Percentiles rank a stretch among this genome's conserved stretches.
phyloP scores from a whole-genome alignment of 2,113 vertebrate genomes.

The Grallaria varia region DNA sequence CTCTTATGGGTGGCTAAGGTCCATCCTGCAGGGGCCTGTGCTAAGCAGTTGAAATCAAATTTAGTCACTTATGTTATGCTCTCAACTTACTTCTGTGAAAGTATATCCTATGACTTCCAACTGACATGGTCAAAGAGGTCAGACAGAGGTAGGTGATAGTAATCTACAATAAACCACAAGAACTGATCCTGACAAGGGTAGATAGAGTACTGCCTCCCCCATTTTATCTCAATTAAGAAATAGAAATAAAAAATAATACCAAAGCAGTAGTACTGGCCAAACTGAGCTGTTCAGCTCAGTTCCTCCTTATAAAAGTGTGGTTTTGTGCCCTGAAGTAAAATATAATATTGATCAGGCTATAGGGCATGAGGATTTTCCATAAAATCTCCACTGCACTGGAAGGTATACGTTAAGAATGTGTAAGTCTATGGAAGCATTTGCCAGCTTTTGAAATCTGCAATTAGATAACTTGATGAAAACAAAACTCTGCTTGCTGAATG shows the following conservation, averaged over 20 bases:
- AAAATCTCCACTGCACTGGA: not conserved
- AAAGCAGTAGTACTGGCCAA: not conserved
- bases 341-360: not conserved
- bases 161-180: not conserved
- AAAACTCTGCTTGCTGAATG: not conserved
- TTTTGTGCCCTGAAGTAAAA: not conserved
- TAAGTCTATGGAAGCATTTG: not conserved
- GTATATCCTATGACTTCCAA: not conserved
- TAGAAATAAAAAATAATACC: not conserved
- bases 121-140: not conserved
- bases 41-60: not conserved
- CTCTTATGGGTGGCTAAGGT: not conserved
- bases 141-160: not conserved
- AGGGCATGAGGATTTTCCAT: not conserved
- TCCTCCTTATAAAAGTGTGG: not conserved
- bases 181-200: not conserved
- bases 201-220: not conserved
- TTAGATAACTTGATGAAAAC: not conserved
- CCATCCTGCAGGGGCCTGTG: accelerated
- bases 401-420: not conserved
- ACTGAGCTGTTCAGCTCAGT: not conserved
- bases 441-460: not conserved
- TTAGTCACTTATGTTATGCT: not conserved
- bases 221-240: not conserved
- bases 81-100: not conserved